Evolutionary conservation across 2,797 vertebrate species (phyloP).

Genomic region (Acanthurus lineatus): DNA sequence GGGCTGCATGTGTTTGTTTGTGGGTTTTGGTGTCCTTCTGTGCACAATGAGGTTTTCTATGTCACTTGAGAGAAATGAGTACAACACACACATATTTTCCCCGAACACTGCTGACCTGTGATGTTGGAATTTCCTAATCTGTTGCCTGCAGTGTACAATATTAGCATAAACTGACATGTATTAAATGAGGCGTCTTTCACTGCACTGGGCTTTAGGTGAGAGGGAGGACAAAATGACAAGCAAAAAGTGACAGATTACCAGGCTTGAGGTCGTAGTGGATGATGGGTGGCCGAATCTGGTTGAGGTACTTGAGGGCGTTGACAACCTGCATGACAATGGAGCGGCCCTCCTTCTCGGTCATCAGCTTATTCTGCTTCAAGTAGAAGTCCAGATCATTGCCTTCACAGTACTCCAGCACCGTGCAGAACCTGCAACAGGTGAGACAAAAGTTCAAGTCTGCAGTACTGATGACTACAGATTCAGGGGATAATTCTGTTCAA

Average conservation of each 20-base stretch:
- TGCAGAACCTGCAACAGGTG: constrained; percentile 90
- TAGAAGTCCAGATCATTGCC: constrained; percentile 98
- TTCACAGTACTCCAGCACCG: constrained; percentile 97
- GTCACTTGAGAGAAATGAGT: no score
- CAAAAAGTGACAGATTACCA: constrained; percentile 77
- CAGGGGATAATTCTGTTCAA: not conserved
- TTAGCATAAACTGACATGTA: no score
- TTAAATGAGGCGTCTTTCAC: no score
- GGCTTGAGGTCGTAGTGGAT: constrained; percentile 99
- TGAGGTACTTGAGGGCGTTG: constrained; percentile 98
- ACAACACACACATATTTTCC: no score
- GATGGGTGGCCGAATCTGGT: constrained; percentile 96
- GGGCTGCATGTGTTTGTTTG: no score
- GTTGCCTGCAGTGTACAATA: no score
- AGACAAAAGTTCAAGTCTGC: not conserved
- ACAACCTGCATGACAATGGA: constrained; percentile 99
- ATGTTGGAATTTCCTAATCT: no score
- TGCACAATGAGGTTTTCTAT: no score
- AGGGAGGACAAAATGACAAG: not conserved
- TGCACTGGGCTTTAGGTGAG: not conserved
- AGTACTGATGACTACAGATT: not conserved
- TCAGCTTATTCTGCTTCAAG: constrained; percentile 98
- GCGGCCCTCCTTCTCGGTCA: constrained; percentile 95
- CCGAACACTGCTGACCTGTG: no score
- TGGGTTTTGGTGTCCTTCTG: no score